Base-by-base conservation (phyloP, 2,113 vertebrate genomes). In the Pimephales promelas region DNA sequence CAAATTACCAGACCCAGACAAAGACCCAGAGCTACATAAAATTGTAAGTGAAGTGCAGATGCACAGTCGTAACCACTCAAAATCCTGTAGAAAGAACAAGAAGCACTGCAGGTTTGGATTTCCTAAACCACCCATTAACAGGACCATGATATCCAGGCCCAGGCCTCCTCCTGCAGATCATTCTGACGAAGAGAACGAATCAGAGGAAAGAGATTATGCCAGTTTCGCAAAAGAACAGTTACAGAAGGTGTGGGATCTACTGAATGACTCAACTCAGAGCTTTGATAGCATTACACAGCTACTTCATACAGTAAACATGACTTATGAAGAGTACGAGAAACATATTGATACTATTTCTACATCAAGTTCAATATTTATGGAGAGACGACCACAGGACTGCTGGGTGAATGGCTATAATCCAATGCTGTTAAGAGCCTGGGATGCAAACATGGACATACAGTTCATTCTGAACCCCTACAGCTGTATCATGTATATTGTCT, bases 1-100 rank as follows among this genome's bases (percentile, higher is more conserved):
- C 8, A 73, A 87, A 54, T 71, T 89, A 22, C 79, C 83, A 75
- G 83, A 90, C 13, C 40, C 61, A 57, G 34, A 72, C 0, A 66
- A 22, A 31, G 79, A 90, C 18, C 81, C 87, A 20, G 84, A 87
- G 45, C 86, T 88, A 5, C 59, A 86, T 52, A 71, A 54, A 13
- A 87, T 83, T 71, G 86, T 89, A 0, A 85, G n/a, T 16, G 83
- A 89, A 31, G 81, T 89, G 7, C 82, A 88, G 22, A 81, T 54
- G 14, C 85, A 90, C 85, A 89, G 84, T 26, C 34, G 36, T 16
- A 26, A 43, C 8, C 81, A 59, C 34, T 82, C 80, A 4, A 82
- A 72, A 43, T 82, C 66, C 14, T 82, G 80, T 28, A 72, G 34
- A 72, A 82, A 82, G 10, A 24, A 43, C 31, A 82, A 72, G 1